Percentiles rank a stretch among this genome's conserved stretches.
Conservation (phyloP, 1,140 invertebrate species). For the Mya arenaria region DNA sequence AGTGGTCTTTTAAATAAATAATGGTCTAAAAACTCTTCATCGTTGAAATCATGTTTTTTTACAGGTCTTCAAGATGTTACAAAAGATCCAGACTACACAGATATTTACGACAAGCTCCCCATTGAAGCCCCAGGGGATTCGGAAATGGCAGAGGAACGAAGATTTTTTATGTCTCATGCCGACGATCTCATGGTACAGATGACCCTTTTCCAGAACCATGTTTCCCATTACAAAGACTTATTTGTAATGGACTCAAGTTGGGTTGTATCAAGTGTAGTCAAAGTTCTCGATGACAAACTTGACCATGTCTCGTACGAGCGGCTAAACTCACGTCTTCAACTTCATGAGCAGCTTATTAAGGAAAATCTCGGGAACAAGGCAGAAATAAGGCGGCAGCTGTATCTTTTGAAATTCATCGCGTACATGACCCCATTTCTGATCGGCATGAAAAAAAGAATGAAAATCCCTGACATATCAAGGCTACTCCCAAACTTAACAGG, state of each 20-base stretch:
- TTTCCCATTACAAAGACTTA: constrained; percentile 73
- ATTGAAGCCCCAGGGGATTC: constrained; percentile 67
- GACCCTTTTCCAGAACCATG: constrained; percentile 72
- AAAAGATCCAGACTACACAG: constrained; percentile 76
- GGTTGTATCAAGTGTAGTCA: constrained; percentile 74
- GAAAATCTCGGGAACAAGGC: constrained; percentile 71
- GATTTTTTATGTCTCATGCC: constrained; percentile 76
- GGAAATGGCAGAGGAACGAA: constrained; percentile 73
- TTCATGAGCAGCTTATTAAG: constrained; percentile 76
- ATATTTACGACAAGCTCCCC: constrained; percentile 71
- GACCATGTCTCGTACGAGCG: constrained; percentile 77
- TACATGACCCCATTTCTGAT: constrained; percentile 79
- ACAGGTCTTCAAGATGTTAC: constrained; percentile 78
- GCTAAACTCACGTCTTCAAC: constrained; percentile 77
- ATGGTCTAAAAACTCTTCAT: too few relatives aligned
- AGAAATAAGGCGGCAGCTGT: constrained; percentile 73
- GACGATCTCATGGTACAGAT: constrained; percentile 78
- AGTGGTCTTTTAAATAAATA: too few relatives aligned
- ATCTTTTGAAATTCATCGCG: constrained; percentile 77
- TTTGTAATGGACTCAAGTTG: constrained; percentile 76
- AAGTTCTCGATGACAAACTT: constrained; percentile 73
- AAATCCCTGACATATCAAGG: constrained; percentile 77
- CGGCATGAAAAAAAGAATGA: constrained; percentile 80
- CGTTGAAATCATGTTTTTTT: neutral
- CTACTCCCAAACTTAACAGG: constrained; percentile 75